Conservation (phyloP, 2,797 vertebrate species). For the Erithacus rubecula region DNA sequence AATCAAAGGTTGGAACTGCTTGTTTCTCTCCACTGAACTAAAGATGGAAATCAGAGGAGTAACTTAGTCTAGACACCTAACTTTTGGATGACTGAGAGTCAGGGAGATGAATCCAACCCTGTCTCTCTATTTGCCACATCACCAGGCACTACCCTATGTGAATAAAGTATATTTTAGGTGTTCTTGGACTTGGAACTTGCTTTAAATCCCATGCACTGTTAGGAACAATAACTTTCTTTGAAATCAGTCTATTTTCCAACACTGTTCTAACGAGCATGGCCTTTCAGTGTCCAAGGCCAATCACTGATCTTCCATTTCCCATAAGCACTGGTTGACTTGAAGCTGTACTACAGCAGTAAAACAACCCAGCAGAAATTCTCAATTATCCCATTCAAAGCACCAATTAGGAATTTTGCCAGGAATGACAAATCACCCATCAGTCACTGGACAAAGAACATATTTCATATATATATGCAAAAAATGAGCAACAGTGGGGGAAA, state of each 20-base stretch:
- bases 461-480: not conserved
- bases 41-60: not conserved
- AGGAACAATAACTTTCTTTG: not conserved
- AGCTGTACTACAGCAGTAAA: not conserved
- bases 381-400: not conserved
- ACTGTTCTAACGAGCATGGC: not conserved
- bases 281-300: not conserved
- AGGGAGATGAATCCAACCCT: not conserved
- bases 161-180: not conserved
- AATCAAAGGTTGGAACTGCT: not conserved
- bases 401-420: not conserved
- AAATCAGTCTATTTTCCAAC: not conserved
- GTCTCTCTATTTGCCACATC: not conserved
- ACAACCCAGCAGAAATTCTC: not conserved
- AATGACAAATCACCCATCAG: not conserved
- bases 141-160: not conserved
- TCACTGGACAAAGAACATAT: not conserved
- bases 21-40: constrained; percentile 4
- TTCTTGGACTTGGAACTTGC: not conserved
- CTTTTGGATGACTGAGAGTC: not conserved
- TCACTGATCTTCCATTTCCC: not conserved
- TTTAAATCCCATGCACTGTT: not conserved
- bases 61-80: not conserved
- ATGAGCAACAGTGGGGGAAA: fast-evolving
- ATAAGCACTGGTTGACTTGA: not conserved